A percentile compares a stretch with the other conserved stretches of the same genome.
Conservation (phyloP, 2,888 invertebrate genomes). For the Coecobrya sp. region DNA sequence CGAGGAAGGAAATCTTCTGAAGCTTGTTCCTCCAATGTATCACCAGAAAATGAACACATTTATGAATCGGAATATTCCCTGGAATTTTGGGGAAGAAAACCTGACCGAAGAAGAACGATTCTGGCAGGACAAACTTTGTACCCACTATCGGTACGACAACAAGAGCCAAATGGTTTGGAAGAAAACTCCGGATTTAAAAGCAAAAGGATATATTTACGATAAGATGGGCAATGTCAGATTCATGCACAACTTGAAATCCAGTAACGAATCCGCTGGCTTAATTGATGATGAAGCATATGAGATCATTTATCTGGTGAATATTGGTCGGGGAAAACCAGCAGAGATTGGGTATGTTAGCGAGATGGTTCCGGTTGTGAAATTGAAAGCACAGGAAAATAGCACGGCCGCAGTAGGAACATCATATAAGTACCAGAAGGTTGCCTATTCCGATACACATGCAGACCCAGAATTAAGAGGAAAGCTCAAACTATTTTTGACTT, state of each 20-base stretch:
- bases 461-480: no score
- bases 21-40: constrained; percentile 84
- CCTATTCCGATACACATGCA: no score
- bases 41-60: constrained; percentile 79
- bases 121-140: neutral
- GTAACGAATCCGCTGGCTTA: no score
- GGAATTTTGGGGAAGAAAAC: neutral
- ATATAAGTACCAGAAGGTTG: no score
- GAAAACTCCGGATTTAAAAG: constrained; percentile 41
- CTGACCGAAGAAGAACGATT: neutral
- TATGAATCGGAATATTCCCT: neutral
- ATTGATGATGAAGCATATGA: no score
- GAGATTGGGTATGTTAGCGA: no score
- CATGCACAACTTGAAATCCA: neutral
- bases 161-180: neutral
- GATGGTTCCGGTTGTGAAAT: no score
- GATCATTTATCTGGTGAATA: no score
- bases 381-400: no score
- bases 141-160: neutral
- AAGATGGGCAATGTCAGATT: constrained; percentile 19
- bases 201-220: constrained; percentile 44
- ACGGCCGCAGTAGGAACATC: no score
- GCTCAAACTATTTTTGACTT: no score
- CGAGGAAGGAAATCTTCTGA: constrained; percentile 73
- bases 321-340: no score